A percentile compares a stretch with the other conserved stretches of the same genome.
Evolutionary conservation across 2,888 invertebrate genomes (phyloP).

Genomic region (Philaethria dido): DNA sequence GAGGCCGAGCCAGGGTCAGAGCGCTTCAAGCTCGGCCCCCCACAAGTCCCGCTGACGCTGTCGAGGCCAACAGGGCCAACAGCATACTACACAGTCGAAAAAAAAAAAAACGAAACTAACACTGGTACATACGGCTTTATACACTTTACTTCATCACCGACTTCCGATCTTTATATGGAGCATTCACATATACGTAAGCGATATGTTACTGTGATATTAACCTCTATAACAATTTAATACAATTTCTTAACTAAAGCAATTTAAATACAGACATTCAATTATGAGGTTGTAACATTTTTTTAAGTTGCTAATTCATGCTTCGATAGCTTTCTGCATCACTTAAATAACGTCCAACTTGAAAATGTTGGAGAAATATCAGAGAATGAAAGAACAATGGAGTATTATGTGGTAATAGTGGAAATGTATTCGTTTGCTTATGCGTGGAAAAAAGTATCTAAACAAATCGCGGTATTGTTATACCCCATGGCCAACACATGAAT

Average conservation of each 20-base stretch:
- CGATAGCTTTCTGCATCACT: slow-evolving; percentile 73
- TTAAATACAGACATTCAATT: slow-evolving; percentile 61
- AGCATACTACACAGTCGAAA: too few relatives aligned
- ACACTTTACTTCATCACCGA: neutral
- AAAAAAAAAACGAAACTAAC: too few relatives aligned
- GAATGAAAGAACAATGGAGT: slow-evolving; percentile 80
- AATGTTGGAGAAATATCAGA: slow-evolving; percentile 78
- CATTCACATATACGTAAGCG: neutral
- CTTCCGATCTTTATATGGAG: neutral
- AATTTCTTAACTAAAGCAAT: slow-evolving; percentile 40
- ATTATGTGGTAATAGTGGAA: slow-evolving; percentile 84
- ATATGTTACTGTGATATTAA: neutral
- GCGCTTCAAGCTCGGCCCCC: too few relatives aligned
- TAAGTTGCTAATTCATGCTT: slow-evolving; percentile 64
- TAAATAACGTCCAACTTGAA: slow-evolving; percentile 70
- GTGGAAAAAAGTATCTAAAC: slow-evolving; percentile 81
- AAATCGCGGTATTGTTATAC: slow-evolving; percentile 80
- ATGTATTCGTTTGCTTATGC: slow-evolving; percentile 80
- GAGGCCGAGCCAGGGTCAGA: too few relatives aligned
- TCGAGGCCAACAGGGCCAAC: too few relatives aligned
- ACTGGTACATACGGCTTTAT: too few relatives aligned
- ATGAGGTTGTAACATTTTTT: slow-evolving; percentile 63
- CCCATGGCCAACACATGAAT: slow-evolving; percentile 64
- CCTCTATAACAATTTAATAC: slow-evolving; percentile 7
- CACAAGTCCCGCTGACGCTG: too few relatives aligned